These are phyloP conservation scores for Burhinus oedicnemus DNA, from an alignment of 2,113 vertebrate species.

Conservation along the genomic window DNA sequence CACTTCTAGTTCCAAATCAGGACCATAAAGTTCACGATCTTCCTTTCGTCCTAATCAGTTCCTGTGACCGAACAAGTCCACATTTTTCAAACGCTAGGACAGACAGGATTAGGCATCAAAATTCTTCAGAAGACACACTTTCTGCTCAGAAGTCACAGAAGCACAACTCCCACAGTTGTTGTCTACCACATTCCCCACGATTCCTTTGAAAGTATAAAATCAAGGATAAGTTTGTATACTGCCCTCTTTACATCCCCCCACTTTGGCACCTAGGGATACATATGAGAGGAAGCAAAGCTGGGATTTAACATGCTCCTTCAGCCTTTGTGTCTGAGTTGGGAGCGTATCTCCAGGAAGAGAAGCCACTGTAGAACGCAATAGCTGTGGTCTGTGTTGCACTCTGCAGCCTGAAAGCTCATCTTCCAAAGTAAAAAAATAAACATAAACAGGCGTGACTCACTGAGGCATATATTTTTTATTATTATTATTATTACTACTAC, in stretches of 20 bases:
- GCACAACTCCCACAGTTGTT: not conserved
- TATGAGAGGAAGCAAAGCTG: not conserved
- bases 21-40: not conserved
- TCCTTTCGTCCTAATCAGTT: not conserved
- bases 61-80: not conserved
- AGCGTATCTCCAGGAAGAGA: not conserved
- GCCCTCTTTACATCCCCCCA: not conserved
- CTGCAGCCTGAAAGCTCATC: not conserved
- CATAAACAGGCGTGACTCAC: not conserved
- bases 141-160: not conserved
- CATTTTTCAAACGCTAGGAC: not conserved
- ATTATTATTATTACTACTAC: not conserved
- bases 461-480: not conserved
- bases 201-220: not conserved
- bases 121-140: not conserved
- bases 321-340: not conserved
- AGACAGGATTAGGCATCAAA: not conserved
- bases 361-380: not conserved
- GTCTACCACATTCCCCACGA: not conserved
- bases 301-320: not conserved
- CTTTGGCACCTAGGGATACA: not conserved
- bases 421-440: not conserved
- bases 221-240: not conserved
- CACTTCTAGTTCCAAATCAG: not conserved
- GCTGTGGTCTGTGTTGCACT: not conserved